Evolutionary conservation across 2,797 vertebrate genomes (phyloP), one percentile per base, ranked within the genome.

Genomic region (Molothrus ater): DNA sequence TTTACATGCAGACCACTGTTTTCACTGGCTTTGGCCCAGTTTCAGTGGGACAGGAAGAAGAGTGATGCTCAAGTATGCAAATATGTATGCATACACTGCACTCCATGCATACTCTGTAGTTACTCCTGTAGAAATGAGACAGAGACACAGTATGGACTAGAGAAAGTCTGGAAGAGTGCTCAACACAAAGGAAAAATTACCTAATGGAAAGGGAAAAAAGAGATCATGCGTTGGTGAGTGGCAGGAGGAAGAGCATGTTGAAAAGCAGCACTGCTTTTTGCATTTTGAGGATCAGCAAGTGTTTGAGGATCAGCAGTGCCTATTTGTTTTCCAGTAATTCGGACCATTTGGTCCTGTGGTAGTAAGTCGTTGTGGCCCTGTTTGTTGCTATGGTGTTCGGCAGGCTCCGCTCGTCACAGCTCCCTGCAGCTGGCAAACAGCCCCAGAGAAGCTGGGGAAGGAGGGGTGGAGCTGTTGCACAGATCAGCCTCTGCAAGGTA

Each of bases 401-500:
- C 56, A 64, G 63, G 72, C 65, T 89, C 18, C 0, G 1, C 64
- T 71, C 50, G 61, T 34, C 26, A 11, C 6, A 13, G 71, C 53
- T 91, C 69, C 65, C 71, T 36, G 43, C 1, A 4, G 31, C 43
- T 70, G 90, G 72, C 78, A 75, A 82, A 9, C 29, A 48, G 84
- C 54, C 69, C 54, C n/a, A 22, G 82, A 59, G 80, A 79, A 86
- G n/a, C 40, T 73, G 74, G n/a, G 53, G 65, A 82, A 80, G 79
- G n/a, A 80, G 72, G 81, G 69, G 65, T 92, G 86, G 74, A 93
- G 88, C 88, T 80, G 65, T 76, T 76, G 56, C 36, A 8, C 56
- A 65, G 56, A 76, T 79, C 22, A 45, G 59, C 53, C 66, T 88
- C 59, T 80, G 65, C 60, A 75, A 90, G 61, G 95, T 86, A 92